Conservation (phyloP, 35 echinoderm and acorn worm genomes). For the Lytechinus pictus region DNA sequence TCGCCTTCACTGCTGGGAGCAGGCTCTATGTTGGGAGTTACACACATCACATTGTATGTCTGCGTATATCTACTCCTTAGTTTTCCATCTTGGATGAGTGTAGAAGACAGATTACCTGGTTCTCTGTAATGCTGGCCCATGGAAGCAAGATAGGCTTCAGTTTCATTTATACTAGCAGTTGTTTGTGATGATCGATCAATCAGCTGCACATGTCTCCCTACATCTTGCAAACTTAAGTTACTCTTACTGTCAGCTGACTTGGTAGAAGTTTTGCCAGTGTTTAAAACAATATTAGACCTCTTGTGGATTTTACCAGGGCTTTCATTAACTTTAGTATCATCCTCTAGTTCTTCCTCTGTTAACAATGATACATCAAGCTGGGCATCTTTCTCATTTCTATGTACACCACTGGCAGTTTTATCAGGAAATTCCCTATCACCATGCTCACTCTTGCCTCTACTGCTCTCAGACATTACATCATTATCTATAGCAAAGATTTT, state of each 20-base stretch:
- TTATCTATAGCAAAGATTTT: not conserved
- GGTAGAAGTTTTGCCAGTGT: not conserved
- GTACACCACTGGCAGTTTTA: not conserved
- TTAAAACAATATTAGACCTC: not conserved
- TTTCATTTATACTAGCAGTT: not conserved
- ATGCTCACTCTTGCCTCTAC: not conserved
- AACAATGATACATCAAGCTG: not conserved
- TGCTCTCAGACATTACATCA: not conserved
- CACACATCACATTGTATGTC: not conserved
- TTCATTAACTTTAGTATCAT: not conserved
- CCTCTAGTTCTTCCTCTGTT: not conserved
- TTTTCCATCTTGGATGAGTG: not conserved
- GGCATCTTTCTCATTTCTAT: not conserved
- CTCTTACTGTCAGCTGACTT: not conserved
- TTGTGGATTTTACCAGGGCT: not conserved
- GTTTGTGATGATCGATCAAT: not conserved
- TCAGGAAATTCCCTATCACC: not conserved
- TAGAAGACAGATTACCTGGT: not conserved
- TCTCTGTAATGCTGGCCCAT: not conserved
- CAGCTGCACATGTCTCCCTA: not conserved
- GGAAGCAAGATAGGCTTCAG: not conserved
- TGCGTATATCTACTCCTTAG: not conserved
- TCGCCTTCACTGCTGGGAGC: not conserved
- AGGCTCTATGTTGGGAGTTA: not conserved
- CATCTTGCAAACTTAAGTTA: not conserved